These are phyloP conservation scores for Aphaenogaster floridana DNA, from an alignment of 1,140 invertebrate species.

Conservation along the genomic window DNA sequence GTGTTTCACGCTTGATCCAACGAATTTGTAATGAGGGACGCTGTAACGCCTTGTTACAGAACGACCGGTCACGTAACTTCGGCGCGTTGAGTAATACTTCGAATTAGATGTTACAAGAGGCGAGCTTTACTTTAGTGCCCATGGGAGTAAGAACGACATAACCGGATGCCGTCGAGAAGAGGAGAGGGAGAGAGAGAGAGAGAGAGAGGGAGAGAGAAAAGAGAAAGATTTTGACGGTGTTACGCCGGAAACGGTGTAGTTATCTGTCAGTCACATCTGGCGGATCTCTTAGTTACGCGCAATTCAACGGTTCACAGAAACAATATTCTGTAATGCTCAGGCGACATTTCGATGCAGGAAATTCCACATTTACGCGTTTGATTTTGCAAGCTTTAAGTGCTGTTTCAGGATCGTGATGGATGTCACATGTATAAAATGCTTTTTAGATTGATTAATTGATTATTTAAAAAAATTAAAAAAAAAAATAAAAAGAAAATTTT, in stretches of 20 bases:
- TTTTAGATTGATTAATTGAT: not conserved
- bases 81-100: slow-evolving; percentile 71
- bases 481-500: not conserved
- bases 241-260: slow-evolving; percentile 51
- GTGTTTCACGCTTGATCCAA: slow-evolving; percentile 72
- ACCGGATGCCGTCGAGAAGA: slow-evolving; percentile 22
- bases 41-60: slow-evolving; percentile 77
- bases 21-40: slow-evolving; percentile 75
- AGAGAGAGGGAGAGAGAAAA: not conserved
- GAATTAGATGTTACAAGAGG: slow-evolving; percentile 75
- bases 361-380: not conserved
- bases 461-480: not conserved
- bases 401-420: not conserved
- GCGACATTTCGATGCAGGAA: not conserved
- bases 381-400: not conserved
- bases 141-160: slow-evolving; percentile 64
- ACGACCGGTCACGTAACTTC: slow-evolving; percentile 74
- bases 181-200: slow-evolving; percentile 6
- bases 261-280: not conserved
- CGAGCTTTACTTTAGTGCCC: slow-evolving; percentile 70
- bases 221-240: slow-evolving; percentile 52
- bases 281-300: slow-evolving; percentile 31
- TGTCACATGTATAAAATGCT: not conserved
- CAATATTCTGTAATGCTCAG: slow-evolving; percentile 13
- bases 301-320: slow-evolving; percentile 46